These are phyloP conservation scores for Sebastiscus albofasciatus DNA, from an alignment of 2,797 vertebrate genomes.

Conservation along the genomic window DNA sequence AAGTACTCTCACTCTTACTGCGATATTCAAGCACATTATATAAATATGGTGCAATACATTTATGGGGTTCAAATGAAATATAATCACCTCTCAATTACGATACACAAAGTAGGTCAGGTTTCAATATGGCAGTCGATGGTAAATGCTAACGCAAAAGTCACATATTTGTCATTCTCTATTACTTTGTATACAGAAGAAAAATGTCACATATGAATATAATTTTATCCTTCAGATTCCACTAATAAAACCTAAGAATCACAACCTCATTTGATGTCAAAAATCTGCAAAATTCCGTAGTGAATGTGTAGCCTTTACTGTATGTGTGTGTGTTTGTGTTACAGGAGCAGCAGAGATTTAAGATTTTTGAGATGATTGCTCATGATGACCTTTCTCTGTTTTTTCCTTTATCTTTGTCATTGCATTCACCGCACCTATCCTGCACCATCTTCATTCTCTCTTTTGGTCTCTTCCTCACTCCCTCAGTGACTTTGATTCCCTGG, in stretches of 20 bases:
- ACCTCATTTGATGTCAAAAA: not conserved
- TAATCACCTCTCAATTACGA: not conserved
- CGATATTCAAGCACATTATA: not conserved
- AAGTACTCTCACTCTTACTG: not conserved
- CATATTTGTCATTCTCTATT: not conserved
- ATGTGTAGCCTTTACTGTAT: not conserved
- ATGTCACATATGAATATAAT: not conserved
- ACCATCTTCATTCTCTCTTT: not conserved
- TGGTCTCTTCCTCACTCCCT: not conserved
- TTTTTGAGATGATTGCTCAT: not conserved
- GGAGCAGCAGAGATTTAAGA: not conserved
- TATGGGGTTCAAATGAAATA: not conserved
- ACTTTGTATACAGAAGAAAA: not conserved
- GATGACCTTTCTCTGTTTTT: not conserved
- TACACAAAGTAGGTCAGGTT: not conserved
- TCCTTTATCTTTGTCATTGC: not conserved
- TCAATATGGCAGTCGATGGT: not conserved
- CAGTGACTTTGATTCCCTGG: slow-evolving; percentile 95
- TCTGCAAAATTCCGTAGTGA: not conserved
- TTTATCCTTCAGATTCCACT: not conserved
- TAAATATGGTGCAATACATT: not conserved
- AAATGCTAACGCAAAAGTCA: not conserved
- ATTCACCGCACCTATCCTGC: accelerated
- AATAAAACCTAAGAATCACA: not conserved
- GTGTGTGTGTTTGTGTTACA: not conserved